These are phyloP conservation scores for Halcyon malimbica DNA, from an alignment of 2,113 vertebrate species.

Conservation along the genomic window DNA sequence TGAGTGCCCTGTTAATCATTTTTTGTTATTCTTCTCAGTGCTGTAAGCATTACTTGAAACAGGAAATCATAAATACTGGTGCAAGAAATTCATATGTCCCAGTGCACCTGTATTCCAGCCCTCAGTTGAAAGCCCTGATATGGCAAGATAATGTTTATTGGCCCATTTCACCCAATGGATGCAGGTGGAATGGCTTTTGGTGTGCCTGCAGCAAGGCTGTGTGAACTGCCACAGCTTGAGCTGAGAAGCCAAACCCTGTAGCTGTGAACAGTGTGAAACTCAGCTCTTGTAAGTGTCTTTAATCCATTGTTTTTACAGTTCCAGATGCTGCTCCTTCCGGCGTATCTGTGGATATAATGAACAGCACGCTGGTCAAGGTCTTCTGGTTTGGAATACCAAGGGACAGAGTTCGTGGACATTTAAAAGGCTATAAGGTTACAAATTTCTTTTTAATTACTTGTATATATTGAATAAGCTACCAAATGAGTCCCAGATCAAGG, in stretches of 20 bases:
- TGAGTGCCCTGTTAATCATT: conserved; percentile 21
- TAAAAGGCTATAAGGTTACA: conserved; percentile 94
- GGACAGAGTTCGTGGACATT: conserved; percentile 91
- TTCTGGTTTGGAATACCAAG: conserved; percentile 88
- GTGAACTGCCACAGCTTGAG: not conserved
- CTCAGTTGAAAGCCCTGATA: conserved; percentile 6
- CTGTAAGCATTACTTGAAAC: conserved; percentile 49
- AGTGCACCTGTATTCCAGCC: not conserved
- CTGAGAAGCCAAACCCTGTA: not conserved
- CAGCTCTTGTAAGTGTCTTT: not conserved
- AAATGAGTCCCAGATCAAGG: not conserved
- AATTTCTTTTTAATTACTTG: not conserved
- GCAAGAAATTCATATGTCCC: conserved; percentile 42
- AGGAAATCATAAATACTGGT: conserved; percentile 51
- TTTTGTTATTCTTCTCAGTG: conserved; percentile 41
- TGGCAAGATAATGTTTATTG: not conserved
- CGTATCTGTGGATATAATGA: conserved; percentile 83
- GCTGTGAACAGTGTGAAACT: not conserved
- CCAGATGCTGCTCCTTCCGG: conserved; percentile 88
- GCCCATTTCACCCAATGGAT: not conserved
- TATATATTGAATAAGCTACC: not conserved
- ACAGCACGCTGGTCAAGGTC: conserved; percentile 87
- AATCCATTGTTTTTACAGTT: conserved; percentile 75
- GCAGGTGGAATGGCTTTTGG: conserved; percentile 3
- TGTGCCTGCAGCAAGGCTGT: not conserved